A percentile compares a stretch with the other conserved stretches of the same genome.
phyloP scores from a whole-genome alignment of 2,113 vertebrate genomes.

The Rhadina sibilatrix region DNA sequence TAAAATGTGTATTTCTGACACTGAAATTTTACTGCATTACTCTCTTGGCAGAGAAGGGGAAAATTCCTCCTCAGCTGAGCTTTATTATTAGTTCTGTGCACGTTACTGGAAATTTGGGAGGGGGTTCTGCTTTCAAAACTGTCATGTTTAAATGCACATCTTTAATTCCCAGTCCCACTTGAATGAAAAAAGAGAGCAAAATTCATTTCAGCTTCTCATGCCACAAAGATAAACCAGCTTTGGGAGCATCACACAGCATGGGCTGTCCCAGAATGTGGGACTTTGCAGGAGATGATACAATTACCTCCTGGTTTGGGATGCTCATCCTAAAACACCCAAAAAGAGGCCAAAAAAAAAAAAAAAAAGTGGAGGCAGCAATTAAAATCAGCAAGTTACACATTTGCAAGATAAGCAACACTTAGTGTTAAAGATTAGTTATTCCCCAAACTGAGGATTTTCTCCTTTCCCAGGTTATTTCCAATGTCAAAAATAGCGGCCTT shows the following conservation, averaged over 20 bases:
- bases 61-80: neutral
- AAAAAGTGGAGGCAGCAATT: neutral
- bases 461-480: neutral
- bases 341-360: neutral
- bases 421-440: neutral
- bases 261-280: neutral
- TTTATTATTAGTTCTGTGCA: neutral
- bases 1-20: neutral
- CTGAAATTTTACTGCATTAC: neutral
- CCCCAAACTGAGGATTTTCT: neutral
- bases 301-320: neutral
- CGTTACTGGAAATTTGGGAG: neutral
- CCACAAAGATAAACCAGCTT: neutral
- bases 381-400: neutral
- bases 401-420: neutral
- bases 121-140: neutral
- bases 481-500: neutral
- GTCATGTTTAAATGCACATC: neutral
- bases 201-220: neutral
- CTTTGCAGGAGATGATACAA: neutral
- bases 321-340: neutral
- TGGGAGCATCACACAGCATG: neutral
- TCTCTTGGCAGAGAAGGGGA: neutral
- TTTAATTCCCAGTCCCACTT: neutral
- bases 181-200: neutral